These are phyloP conservation scores for Cladorhizidae sp. DNA, from an alignment of 37 sponge, comb jelly and placozoan genomes.

Conservation along the genomic window DNA sequence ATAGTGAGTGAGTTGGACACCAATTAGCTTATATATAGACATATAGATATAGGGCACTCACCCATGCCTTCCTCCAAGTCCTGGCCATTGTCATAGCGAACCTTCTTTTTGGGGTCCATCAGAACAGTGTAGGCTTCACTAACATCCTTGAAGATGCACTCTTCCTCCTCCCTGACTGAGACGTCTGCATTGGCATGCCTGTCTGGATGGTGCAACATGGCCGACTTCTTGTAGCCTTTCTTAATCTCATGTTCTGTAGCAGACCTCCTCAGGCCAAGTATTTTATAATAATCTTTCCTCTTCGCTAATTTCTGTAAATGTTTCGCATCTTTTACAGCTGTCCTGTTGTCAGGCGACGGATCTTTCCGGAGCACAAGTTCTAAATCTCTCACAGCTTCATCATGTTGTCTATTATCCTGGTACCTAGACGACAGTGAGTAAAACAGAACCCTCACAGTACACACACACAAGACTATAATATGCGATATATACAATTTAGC, in stretches of 20 bases:
- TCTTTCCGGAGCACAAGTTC: slow-evolving; percentile 84
- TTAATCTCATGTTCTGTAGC: slow-evolving; percentile 93
- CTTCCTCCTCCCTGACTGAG: slow-evolving; percentile 64
- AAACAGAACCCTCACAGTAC: background rate
- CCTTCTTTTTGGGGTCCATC: slow-evolving; percentile 83
- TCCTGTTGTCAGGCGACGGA: slow-evolving; percentile 57
- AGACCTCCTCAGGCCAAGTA: slow-evolving; percentile 69
- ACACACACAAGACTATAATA: background rate
- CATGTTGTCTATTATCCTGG: slow-evolving; percentile 82
- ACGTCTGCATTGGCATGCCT: slow-evolving; percentile 12
- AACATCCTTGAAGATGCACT: slow-evolving; percentile 93
- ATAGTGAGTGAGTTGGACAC: background rate
- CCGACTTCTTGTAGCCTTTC: slow-evolving; percentile 88
- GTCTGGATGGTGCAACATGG: slow-evolving; percentile 94
- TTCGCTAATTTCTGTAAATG: slow-evolving; percentile 77
- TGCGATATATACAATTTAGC: slow-evolving; percentile 68
- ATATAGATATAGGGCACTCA: background rate
- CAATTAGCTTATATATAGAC: background rate
- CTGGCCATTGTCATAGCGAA: slow-evolving; percentile 91
- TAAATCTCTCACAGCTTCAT: slow-evolving; percentile 95
- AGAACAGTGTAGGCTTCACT: slow-evolving; percentile 94
- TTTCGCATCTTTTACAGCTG: slow-evolving; percentile 74
- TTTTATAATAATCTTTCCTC: slow-evolving; percentile 98
- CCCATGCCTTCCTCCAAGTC: slow-evolving; percentile 87
- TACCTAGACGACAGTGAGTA: slow-evolving; percentile 70